These are phyloP conservation scores for Microtus ochrogaster DNA, from an alignment of 2,113 vertebrate species.

Conservation along the genomic window DNA sequence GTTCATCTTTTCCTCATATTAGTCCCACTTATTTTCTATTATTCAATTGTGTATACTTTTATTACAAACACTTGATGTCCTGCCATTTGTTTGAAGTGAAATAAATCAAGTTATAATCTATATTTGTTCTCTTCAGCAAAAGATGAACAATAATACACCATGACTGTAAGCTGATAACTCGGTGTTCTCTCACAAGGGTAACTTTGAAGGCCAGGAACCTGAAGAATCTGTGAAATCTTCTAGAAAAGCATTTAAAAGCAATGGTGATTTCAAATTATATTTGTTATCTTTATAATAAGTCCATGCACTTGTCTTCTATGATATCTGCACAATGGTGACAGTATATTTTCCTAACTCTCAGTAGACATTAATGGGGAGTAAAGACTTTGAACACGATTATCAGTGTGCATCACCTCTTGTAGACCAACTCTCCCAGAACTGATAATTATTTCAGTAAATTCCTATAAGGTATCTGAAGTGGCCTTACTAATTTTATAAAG, in stretches of 20 bases:
- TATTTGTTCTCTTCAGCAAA: not conserved
- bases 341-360: not conserved
- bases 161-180: slow-evolving; percentile 33
- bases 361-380: not conserved
- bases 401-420: not conserved
- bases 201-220: slow-evolving; percentile 54
- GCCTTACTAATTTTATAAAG: not conserved
- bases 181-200: not conserved
- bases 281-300: slow-evolving; percentile 38
- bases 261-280: slow-evolving; percentile 29
- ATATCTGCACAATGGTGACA: not conserved
- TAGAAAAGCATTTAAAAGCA: slow-evolving; percentile 42
- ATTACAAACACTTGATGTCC: not conserved
- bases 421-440: not conserved
- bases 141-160: slow-evolving; percentile 32
- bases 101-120: not conserved
- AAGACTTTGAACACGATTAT: slow-evolving; percentile 22
- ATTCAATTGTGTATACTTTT: not conserved
- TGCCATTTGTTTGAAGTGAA: not conserved
- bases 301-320: slow-evolving; percentile 16
- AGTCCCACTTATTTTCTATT: not conserved
- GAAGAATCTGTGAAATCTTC: not conserved
- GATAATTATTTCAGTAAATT: slow-evolving; percentile 27
- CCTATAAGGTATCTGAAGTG: not conserved
- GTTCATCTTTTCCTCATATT: not conserved